phyloP scores from a whole-genome alignment of 1,140 invertebrate genomes.

The Probaryconus sp. region DNA sequence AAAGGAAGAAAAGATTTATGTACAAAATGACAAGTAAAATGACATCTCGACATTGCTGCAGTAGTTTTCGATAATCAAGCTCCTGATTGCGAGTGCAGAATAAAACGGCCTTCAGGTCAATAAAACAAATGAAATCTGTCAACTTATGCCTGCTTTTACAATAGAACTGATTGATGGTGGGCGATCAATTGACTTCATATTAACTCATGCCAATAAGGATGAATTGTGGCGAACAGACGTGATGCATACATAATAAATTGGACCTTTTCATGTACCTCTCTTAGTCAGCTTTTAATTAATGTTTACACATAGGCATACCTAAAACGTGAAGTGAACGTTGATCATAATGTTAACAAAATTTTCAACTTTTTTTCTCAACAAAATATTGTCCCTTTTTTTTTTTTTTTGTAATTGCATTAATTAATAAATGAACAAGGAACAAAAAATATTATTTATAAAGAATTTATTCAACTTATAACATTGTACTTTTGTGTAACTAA shows the following conservation, averaged over 20 bases:
- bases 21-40: not conserved
- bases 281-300: constrained; percentile 12
- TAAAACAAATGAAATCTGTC: constrained; percentile 74
- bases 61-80: constrained; percentile 66
- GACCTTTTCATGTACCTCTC: constrained; percentile 44
- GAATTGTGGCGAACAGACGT: constrained; percentile 71
- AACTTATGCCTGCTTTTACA: constrained; percentile 60
- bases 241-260: constrained; percentile 72
- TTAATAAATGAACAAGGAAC: too few species aligned
- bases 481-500: too few species aligned
- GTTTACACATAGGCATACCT: constrained; percentile 14
- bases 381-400: too few species aligned
- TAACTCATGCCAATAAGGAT: constrained; percentile 73
- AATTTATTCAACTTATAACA: too few species aligned
- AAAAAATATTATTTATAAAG: too few species aligned
- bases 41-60: constrained; percentile 40
- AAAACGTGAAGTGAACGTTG: too few species aligned
- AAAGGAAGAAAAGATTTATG: too few species aligned
- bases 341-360: too few species aligned
- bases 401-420: too few species aligned
- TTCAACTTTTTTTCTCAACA: too few species aligned
- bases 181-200: constrained; percentile 75
- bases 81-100: constrained; percentile 60
- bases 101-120: constrained; percentile 69
- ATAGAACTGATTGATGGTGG: constrained; percentile 73